These are phyloP conservation scores for Minunthozetes semirufus DNA, from an alignment of 2,888 invertebrate species.

Conservation along the genomic window DNA sequence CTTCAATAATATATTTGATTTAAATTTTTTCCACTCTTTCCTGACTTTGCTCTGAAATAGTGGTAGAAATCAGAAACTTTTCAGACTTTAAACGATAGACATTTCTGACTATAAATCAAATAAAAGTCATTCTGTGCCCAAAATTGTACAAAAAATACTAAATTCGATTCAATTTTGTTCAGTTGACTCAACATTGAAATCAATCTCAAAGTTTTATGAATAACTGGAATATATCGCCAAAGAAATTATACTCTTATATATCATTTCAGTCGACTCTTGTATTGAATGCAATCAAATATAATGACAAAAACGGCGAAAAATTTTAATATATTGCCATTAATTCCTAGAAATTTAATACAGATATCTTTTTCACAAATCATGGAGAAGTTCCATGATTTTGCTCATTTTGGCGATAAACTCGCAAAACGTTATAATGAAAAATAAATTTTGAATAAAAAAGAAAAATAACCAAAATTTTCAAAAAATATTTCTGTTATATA, in stretches of 20 bases:
- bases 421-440: no score
- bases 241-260: not conserved
- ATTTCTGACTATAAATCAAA: conserved; percentile 23
- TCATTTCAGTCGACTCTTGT: not conserved
- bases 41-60: not conserved
- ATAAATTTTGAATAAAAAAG: no score
- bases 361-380: no score
- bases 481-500: no score
- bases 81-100: not conserved
- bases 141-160: not conserved
- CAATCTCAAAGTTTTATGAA: not conserved
- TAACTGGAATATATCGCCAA: not conserved
- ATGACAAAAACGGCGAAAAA: no score
- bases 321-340: no score
- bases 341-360: no score
- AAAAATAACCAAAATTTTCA: no score
- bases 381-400: no score
- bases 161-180: conserved; percentile 6
- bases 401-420: no score
- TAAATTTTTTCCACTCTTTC: not conserved
- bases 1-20: not conserved
- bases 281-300: no score
- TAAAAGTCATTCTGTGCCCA: not conserved
- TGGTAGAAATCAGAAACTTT: not conserved
- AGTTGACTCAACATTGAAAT: conserved; percentile 1